phyloP scores from a whole-genome alignment of 2,797 vertebrate species.

The Notolepis coatsorum region DNA sequence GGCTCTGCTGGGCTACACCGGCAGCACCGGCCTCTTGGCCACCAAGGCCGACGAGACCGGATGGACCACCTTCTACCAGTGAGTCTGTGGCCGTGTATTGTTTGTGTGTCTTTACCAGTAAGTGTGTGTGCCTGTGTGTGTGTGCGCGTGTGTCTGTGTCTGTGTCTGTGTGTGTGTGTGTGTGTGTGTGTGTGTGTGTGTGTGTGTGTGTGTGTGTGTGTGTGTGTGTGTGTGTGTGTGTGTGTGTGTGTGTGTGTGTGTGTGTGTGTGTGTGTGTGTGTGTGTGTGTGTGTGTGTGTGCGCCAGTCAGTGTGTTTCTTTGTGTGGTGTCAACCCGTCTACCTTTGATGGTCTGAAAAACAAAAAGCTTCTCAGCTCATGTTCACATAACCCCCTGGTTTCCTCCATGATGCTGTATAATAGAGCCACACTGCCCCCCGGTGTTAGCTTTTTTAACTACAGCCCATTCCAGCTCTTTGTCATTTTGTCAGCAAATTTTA shows the following conservation, averaged over 20 bases:
- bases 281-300: slow-evolving; percentile 10
- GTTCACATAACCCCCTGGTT: slow-evolving; percentile 8
- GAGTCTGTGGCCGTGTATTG: slow-evolving; percentile 70
- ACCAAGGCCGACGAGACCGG: slow-evolving; percentile 98
- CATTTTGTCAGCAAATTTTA: too few relatives aligned
- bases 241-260: too few relatives aligned
- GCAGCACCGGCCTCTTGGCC: slow-evolving; percentile 93
- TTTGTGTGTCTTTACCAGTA: not conserved
- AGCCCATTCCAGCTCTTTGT: not conserved
- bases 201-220: slow-evolving; percentile 84
- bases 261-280: slow-evolving; percentile 6
- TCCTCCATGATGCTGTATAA: not conserved
- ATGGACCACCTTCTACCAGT: slow-evolving; percentile 99
- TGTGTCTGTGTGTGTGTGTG: slow-evolving; percentile 1
- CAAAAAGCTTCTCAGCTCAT: slow-evolving; percentile 23
- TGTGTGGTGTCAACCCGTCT: too few relatives aligned
- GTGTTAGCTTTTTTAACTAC: slow-evolving; percentile 50
- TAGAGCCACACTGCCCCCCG: slow-evolving; percentile 60
- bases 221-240: too few relatives aligned
- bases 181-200: not conserved
- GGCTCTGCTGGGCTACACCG: slow-evolving; percentile 94
- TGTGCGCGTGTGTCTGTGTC: slow-evolving; percentile 1
- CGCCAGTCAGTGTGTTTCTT: too few relatives aligned
- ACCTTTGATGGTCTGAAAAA: slow-evolving; percentile 9
- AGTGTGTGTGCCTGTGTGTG: slow-evolving; percentile 7